Base-by-base conservation (phyloP, 2,113 vertebrate genomes). In the Carassius gibelio region DNA sequence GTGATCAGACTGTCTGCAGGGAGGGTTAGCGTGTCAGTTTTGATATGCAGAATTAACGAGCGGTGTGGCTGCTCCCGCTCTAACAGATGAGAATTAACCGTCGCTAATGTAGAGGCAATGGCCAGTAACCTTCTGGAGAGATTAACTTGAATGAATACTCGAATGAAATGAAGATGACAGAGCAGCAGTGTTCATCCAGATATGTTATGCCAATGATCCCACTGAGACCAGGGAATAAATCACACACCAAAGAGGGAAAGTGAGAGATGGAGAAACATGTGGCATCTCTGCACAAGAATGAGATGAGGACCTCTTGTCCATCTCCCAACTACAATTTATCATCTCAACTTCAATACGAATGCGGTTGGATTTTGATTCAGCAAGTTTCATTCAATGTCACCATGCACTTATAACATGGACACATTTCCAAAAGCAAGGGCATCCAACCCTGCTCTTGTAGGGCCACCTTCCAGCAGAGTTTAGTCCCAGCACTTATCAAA, bases 51-150 rank as follows among this genome's bases (percentile, higher is more conserved):
- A 91, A 88, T 88, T 87, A 88, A 90, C 68, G 72, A 79, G 83
- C 38, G 21, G 42, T 50, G 82, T 83, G 90, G 84, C 77, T 62
- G 81, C 34, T 90, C 85, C 90, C 83, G 88, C 66, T 69, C 90
- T 94, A 93, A 94, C 89, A 75, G 89, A 95, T 93, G 93, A 89
- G 91, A 90, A 94, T 94, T 94, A 93, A 92, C 92, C 93, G 90
- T 93, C 91, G 86, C 92, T 95, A 96, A 96, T 86, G 26, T 95
- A 93, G 88, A 90, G 88, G 91, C 87, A 87, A 92, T 92, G 94
- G 94, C 93, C 91, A 91, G 93, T 96, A 96, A 97, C 96, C 96
- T 97, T 97, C 95, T 91, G 90, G 91, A 90, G 94, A 95, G 94
- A 95, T 94, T 96, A 96, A 95, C 96, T 96, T 96, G 75, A 57